Conservation (phyloP, 2,113 vertebrate genomes). For the Cebus imitator region DNA sequence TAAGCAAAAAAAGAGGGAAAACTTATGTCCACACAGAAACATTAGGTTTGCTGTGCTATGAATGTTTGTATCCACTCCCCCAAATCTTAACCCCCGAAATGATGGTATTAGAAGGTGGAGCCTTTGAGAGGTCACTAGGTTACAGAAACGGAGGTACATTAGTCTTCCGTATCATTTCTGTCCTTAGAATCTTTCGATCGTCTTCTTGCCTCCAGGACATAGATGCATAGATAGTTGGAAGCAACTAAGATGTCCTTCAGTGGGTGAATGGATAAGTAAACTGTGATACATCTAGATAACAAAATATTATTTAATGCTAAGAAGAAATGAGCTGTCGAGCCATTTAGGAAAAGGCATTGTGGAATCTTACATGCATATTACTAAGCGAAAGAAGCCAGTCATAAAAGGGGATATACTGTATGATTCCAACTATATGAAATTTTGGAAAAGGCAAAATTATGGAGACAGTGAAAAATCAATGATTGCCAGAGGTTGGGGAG, state of each 20-base stretch:
- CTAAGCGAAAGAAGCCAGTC: neutral
- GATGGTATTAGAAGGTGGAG: too few species aligned
- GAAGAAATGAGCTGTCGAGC: neutral
- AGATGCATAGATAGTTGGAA: neutral
- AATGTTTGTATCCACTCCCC: too few species aligned
- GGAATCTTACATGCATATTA: neutral
- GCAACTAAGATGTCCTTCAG: neutral
- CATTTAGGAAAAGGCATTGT: neutral
- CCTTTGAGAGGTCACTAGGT: too few species aligned
- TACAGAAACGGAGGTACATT: too few species aligned
- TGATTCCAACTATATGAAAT: neutral
- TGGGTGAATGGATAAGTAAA: neutral
- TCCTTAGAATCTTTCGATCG: too few species aligned
- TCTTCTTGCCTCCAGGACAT: too few species aligned
- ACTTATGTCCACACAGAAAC: neutral
- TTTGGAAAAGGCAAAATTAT: neutral
- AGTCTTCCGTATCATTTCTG: too few species aligned
- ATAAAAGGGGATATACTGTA: neutral
- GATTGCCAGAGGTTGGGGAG: neutral
- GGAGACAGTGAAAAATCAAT: neutral
- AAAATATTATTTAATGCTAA: neutral
- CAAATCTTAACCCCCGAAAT: too few species aligned
- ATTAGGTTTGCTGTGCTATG: neutral
- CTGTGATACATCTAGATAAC: neutral
- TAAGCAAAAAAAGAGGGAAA: neutral